These are phyloP conservation scores for Pantelozetes paolii DNA, from an alignment of 2,888 invertebrate species.

Conservation along the genomic window DNA sequence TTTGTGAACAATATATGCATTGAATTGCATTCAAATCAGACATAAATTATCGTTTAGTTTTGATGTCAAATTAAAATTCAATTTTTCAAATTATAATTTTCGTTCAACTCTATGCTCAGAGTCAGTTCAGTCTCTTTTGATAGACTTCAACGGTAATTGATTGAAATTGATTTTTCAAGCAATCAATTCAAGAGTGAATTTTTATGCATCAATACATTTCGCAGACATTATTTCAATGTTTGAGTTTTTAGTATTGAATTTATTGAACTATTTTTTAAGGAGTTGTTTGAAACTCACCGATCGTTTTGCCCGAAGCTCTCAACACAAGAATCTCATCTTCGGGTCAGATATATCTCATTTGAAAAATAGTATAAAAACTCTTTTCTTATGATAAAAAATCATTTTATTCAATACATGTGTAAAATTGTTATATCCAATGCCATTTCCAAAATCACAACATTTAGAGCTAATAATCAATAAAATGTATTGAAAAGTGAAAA, in stretches of 20 bases:
- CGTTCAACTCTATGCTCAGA: neutral
- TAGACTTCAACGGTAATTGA: slow-evolving; percentile 4
- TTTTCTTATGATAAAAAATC: neutral
- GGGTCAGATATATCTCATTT: neutral
- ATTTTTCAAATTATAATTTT: slow-evolving; percentile 25
- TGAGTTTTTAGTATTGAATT: too few relatives aligned
- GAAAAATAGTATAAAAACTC: neutral
- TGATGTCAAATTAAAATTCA: slow-evolving; percentile 17
- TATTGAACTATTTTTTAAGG: neutral
- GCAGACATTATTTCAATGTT: neutral
- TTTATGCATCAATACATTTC: neutral
- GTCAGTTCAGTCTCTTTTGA: neutral
- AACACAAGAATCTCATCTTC: neutral
- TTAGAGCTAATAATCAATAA: too few relatives aligned
- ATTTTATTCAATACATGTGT: neutral
- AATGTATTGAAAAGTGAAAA: too few relatives aligned
- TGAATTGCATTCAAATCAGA: neutral
- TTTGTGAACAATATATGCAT: neutral
- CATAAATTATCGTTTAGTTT: slow-evolving; percentile 30
- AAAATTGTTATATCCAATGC: too few relatives aligned
- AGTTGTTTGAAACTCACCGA: neutral
- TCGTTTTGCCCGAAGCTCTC: neutral
- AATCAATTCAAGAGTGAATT: slow-evolving; percentile 32
- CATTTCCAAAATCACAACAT: too few relatives aligned
- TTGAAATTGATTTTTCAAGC: slow-evolving; percentile 30